These are phyloP conservation scores for Calycopis cecrops DNA, from an alignment of 1,140 invertebrate species.

Conservation along the genomic window DNA sequence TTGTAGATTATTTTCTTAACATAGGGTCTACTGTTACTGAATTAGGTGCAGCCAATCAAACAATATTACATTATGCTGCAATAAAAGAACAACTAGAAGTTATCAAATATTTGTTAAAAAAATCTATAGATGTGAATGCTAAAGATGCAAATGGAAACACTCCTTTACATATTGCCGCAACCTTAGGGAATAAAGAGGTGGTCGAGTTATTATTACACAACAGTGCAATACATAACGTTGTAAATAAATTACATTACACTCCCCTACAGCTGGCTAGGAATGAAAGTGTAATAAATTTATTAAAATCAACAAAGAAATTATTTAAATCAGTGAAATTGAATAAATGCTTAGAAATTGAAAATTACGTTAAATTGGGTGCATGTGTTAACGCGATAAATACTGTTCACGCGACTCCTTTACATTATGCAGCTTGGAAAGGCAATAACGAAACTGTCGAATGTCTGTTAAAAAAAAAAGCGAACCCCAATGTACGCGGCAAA, in stretches of 20 bases:
- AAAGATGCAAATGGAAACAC: conserved; percentile 2
- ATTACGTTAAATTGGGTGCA: neutral
- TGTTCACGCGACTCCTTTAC: neutral
- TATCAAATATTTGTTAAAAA: neutral
- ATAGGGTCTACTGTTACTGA: neutral
- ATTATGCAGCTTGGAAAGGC: conserved; percentile 7
- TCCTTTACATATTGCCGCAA: conserved; percentile 1
- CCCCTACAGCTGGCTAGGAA: neutral
- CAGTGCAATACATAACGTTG: neutral
- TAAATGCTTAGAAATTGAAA: neutral
- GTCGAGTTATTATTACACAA: neutral
- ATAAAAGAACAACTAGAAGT: neutral
- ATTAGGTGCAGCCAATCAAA: neutral
- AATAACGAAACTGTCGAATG: neutral
- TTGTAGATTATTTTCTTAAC: conserved; percentile 9
- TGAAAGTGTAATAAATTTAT: neutral
- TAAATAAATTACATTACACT: neutral
- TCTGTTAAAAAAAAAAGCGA: conserved; percentile 1
- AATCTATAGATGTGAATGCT: conserved; percentile 1
- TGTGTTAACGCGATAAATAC: neutral
- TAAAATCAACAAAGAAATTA: conserved; percentile 1
- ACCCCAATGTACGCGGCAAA: neutral
- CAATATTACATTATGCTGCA: conserved; percentile 9
- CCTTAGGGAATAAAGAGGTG: neutral
- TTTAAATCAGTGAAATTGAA: neutral